Evolutionary conservation across 2,888 invertebrate species (phyloP).

Genomic region (Caenorhabditis sp.): DNA sequence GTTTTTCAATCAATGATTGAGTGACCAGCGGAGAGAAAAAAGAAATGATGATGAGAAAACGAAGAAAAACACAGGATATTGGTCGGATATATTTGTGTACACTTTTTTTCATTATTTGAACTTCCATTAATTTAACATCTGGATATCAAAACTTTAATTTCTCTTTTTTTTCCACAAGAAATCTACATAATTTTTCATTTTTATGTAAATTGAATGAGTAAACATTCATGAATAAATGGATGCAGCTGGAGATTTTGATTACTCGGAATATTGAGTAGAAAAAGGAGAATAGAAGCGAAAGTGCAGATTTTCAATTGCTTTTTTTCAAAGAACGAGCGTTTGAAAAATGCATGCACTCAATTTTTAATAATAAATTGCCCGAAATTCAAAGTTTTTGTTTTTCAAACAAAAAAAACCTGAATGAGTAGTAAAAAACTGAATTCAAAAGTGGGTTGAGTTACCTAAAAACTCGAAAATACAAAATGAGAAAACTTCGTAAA

Average conservation of each 20-base stretch:
- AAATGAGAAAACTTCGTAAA: no score
- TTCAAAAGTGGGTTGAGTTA: no score
- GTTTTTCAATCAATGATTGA: conserved; percentile 1
- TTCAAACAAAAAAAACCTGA: no score
- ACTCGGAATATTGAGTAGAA: background rate
- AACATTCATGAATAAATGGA: background rate
- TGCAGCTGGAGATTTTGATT: conserved; percentile 1
- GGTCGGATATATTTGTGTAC: background rate
- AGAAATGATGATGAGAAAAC: background rate
- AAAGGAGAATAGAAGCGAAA: background rate
- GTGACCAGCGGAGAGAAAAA: background rate
- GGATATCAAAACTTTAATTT: no score
- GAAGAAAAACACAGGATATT: background rate
- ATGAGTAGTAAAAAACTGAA: no score
- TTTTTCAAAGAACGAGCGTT: background rate
- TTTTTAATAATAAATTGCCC: background rate
- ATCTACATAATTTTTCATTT: background rate
- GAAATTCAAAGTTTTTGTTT: no score
- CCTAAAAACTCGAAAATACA: no score
- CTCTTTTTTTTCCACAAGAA: background rate
- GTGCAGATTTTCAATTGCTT: background rate
- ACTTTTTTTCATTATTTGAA: background rate
- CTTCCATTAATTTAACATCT: no score
- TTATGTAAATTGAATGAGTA: background rate
- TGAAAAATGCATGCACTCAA: background rate